A percentile compares a stretch with the other conserved stretches of the same genome.
These are phyloP conservation scores for Hylomyscus alleni DNA, from an alignment of 2,797 vertebrate genomes.

Conservation along the genomic window DNA sequence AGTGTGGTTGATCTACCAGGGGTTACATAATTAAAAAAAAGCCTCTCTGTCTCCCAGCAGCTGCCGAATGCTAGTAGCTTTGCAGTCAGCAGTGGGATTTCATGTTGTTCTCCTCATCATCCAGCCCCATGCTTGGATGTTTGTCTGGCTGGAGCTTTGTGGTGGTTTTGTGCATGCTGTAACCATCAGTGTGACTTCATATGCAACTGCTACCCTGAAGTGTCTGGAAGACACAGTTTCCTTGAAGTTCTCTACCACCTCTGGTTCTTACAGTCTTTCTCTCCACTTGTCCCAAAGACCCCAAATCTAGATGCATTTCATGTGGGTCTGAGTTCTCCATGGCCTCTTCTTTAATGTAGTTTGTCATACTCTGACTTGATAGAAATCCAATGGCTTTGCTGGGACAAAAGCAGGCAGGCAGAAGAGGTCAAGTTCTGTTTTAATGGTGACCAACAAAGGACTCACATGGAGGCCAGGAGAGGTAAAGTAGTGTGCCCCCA, in stretches of 20 bases:
- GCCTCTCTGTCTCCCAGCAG: no score
- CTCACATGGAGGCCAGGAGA: neutral
- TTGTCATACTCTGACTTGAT: neutral
- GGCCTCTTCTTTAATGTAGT: neutral
- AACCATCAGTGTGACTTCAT: neutral
- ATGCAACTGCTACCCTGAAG: neutral
- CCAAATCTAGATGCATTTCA: neutral
- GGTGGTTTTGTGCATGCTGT: neutral
- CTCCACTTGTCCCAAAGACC: neutral
- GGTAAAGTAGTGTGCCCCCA: neutral
- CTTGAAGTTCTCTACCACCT: neutral
- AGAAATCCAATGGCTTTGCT: neutral
- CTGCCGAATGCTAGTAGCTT: no score
- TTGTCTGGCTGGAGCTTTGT: neutral
- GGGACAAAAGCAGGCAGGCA: neutral
- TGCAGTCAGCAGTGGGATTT: neutral
- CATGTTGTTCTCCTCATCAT: neutral
- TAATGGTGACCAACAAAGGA: neutral
- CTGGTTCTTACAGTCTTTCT: neutral
- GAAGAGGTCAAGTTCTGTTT: conserved; percentile 21
- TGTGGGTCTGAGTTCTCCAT: neutral
- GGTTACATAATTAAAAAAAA: neutral
- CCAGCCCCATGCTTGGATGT: neutral
- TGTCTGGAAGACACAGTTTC: neutral
- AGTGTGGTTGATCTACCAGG: neutral